phyloP scores from a whole-genome alignment of 2,113 vertebrate species.

The Cranoglanis bouderius region DNA sequence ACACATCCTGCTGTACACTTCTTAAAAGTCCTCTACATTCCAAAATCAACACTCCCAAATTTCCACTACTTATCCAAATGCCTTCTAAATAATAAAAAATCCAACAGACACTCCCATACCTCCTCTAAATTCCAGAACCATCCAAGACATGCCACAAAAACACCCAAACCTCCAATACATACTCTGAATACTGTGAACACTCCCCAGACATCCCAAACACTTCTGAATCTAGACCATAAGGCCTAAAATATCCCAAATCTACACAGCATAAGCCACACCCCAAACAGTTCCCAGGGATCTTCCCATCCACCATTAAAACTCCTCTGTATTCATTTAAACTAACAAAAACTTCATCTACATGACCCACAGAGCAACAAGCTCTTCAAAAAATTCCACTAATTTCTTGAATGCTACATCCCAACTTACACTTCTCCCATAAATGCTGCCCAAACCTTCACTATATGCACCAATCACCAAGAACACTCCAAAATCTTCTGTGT shows the following conservation, averaged over 20 bases:
- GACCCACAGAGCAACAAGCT: not conserved
- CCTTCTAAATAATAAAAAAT: not conserved
- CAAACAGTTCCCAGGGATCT: not conserved
- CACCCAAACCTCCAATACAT: not conserved
- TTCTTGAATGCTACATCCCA: not conserved
- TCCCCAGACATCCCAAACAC: not conserved
- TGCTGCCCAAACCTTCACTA: not conserved
- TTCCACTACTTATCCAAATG: not conserved
- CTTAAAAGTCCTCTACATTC: not conserved
- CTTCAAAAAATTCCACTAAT: not conserved
- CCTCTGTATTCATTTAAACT: not conserved
- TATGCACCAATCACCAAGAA: not conserved
- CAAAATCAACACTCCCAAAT: conserved; percentile 1
- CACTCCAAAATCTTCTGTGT: not conserved
- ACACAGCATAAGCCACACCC: not conserved
- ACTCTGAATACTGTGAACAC: not conserved
- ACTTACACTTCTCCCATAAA: not conserved
- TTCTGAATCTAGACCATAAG: not conserved
- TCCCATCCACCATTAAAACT: not conserved
- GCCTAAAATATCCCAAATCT: not conserved
- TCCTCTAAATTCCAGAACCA: not conserved
- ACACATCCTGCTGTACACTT: not conserved
- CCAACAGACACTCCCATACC: not conserved
- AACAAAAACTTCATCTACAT: not conserved
- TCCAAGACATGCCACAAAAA: not conserved